Evolutionary conservation across 2,888 invertebrate species (phyloP).

Genomic region (Orchestes rusci): DNA sequence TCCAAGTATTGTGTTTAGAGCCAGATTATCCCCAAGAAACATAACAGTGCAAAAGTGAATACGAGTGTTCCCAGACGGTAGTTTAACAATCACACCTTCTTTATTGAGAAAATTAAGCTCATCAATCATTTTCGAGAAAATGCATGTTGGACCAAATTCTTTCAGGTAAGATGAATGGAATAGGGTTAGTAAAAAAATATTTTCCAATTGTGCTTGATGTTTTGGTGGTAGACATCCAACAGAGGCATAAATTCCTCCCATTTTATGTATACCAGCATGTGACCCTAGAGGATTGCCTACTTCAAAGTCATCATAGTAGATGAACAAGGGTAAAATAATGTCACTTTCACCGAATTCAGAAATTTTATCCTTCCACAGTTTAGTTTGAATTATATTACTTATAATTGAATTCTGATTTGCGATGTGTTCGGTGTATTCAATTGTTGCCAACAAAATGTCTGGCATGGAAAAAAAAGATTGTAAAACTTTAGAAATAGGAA

Average conservation of each 20-base stretch:
- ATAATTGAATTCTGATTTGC: too few relatives aligned
- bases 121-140: slow-evolving; percentile 20
- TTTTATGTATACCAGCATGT: slow-evolving; percentile 19
- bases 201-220: slow-evolving; percentile 16
- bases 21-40: not conserved
- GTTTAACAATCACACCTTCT: slow-evolving; percentile 15
- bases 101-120: slow-evolving; percentile 17
- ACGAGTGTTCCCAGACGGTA: not conserved
- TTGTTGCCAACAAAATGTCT: too few relatives aligned
- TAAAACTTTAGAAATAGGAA: too few relatives aligned
- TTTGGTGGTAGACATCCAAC: slow-evolving; percentile 14
- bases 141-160: slow-evolving; percentile 16
- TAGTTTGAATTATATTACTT: too few relatives aligned
- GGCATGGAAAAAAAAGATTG: too few relatives aligned
- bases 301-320: slow-evolving; percentile 21
- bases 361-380: too few relatives aligned
- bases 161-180: slow-evolving; percentile 16
- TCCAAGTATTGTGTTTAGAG: slow-evolving; percentile 7
- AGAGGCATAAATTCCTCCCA: slow-evolving; percentile 19
- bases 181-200: slow-evolving; percentile 16
- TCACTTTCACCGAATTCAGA: too few relatives aligned
- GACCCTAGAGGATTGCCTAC: slow-evolving; percentile 19
- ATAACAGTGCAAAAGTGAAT: not conserved
- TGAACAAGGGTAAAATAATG: slow-evolving; percentile 13
- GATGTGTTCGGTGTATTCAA: too few relatives aligned